Percentiles rank a stretch among this genome's conserved stretches.
These are phyloP conservation scores for Empis livida DNA, from an alignment of 2,888 invertebrate genomes.

Conservation along the genomic window DNA sequence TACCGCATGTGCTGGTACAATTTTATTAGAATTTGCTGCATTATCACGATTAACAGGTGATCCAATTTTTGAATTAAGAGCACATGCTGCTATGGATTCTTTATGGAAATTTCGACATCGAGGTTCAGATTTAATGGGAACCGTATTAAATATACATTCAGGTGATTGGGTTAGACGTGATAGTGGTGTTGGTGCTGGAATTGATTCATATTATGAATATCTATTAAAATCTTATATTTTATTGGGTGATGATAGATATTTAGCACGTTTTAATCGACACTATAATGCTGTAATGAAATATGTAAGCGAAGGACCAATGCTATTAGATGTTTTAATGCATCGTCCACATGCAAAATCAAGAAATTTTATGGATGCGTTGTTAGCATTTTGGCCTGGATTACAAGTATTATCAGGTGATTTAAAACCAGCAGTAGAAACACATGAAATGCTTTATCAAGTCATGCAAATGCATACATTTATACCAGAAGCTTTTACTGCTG, in stretches of 20 bases:
- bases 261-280: conserved; percentile 88
- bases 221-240: conserved; percentile 94
- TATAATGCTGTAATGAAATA: conserved; percentile 96
- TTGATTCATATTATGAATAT: conserved; percentile 98
- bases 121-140: conserved; percentile 86
- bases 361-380: conserved; percentile 93
- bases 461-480: conserved; percentile 96
- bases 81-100: conserved; percentile 91
- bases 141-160: conserved; percentile 92
- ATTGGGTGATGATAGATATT: conserved; percentile 83
- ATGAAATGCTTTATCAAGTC: conserved; percentile 97
- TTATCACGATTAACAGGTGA: conserved; percentile 86
- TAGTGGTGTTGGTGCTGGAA: conserved; percentile 97
- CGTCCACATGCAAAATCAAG: conserved; percentile 84
- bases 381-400: conserved; percentile 97
- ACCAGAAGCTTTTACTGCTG: conserved; percentile 96
- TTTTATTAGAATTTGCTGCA: conserved; percentile 95
- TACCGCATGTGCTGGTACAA: conserved; percentile 96
- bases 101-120: conserved; percentile 90
- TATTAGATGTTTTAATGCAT: conserved; percentile 94
- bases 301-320: conserved; percentile 79
- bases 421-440: conserved; percentile 95
- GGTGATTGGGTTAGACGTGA: conserved; percentile 97
- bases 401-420: conserved; percentile 85
- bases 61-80: conserved; percentile 85